Evolutionary conservation across 2,797 vertebrate genomes (phyloP).

Genomic region (Gambusia yucatana): DNA sequence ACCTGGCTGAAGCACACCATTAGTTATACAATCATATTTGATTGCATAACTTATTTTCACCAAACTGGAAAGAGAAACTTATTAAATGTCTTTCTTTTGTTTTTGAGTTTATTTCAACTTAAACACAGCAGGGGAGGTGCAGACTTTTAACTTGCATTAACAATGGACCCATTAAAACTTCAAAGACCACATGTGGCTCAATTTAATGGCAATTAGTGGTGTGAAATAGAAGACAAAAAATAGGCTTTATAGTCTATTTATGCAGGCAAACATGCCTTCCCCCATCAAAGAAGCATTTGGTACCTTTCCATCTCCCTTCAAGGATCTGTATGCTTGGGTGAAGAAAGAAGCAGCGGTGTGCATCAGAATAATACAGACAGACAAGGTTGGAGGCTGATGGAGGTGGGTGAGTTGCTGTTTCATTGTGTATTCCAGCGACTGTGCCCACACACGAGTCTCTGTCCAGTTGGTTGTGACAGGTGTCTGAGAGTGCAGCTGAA

Average conservation of each 20-base stretch:
- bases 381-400: conserved; percentile 35
- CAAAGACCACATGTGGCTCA: conserved; percentile 5
- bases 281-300: conserved; percentile 30
- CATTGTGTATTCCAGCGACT: conserved; percentile 12
- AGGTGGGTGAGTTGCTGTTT: conserved; percentile 39
- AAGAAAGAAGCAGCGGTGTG: conserved; percentile 42
- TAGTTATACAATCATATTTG: conserved; percentile 28
- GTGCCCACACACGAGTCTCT: conserved; percentile 13
- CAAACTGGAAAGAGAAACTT: conserved; percentile 24
- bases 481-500: conserved; percentile 31
- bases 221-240: conserved; percentile 23
- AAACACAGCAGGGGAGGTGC: conserved; percentile 28
- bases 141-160: conserved; percentile 37
- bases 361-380: conserved; percentile 35
- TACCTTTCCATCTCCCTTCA: conserved; percentile 20
- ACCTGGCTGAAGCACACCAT: conserved; percentile 22
- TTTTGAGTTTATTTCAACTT: background rate
- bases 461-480: conserved; percentile 44
- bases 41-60: conserved; percentile 44
- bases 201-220: conserved; percentile 6
- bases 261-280: background rate
- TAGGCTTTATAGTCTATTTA: background rate
- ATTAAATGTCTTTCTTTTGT: conserved; percentile 38
- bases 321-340: conserved; percentile 36
- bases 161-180: conserved; percentile 25